These are phyloP conservation scores for Griposia aprilina DNA, from an alignment of 2,888 invertebrate genomes.

Conservation along the genomic window DNA sequence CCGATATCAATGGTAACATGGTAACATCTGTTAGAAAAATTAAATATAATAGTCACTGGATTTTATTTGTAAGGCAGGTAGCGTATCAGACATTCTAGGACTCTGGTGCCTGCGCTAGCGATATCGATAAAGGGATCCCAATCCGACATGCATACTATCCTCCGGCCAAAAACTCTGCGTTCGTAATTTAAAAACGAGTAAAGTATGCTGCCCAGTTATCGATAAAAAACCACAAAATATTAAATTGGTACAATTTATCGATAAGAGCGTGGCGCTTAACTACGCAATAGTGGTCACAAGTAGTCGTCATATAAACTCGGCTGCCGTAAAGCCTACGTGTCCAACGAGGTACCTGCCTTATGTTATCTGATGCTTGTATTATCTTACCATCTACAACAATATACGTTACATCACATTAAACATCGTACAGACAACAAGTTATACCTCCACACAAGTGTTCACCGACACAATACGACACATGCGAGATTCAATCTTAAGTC, in stretches of 20 bases:
- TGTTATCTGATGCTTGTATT: conserved; percentile 62
- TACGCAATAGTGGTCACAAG: background rate
- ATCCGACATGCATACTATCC: background rate
- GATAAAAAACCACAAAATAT: background rate
- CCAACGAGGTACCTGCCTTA: conserved; percentile 37
- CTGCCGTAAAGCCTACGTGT: background rate
- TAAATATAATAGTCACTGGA: conserved; percentile 73
- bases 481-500: conserved; percentile 23
- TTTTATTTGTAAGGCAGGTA: conserved; percentile 48
- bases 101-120: background rate
- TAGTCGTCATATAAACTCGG: background rate
- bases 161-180: background rate
- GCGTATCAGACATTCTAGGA: background rate
- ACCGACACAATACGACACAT: conserved; percentile 22
- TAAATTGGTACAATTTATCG: background rate
- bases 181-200: background rate
- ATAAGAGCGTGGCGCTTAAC: conserved; percentile 5
- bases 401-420: conserved; percentile 68
- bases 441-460: conserved; percentile 53
- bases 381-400: conserved; percentile 70
- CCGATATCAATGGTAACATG: conserved; percentile 79
- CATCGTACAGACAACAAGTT: conserved; percentile 66
- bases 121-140: background rate
- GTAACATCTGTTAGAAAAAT: conserved; percentile 65
- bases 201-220: background rate